These are phyloP conservation scores for Amblyopsis rosae DNA, from an alignment of 2,113 vertebrate genomes.

Conservation along the genomic window DNA sequence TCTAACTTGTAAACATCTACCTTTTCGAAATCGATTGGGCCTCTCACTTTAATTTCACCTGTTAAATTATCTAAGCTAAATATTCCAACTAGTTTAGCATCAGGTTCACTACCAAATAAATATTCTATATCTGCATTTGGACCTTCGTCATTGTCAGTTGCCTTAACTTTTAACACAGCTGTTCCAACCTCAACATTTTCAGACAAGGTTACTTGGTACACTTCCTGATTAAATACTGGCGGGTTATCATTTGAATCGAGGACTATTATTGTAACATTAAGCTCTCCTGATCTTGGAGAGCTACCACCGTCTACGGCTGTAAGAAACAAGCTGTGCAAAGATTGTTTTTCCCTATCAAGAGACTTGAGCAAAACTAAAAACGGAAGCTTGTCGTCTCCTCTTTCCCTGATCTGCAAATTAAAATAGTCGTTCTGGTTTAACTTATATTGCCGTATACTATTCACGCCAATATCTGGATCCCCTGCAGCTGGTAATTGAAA, in stretches of 20 bases:
- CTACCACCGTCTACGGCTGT: constrained; percentile 68
- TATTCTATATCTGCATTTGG: constrained; percentile 64
- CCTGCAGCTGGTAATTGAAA: constrained; percentile 58
- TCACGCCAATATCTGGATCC: constrained; percentile 55
- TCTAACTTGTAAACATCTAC: constrained; percentile 52
- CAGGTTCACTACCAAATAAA: constrained; percentile 47
- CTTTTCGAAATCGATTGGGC: constrained; percentile 62
- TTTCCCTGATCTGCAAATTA: constrained; percentile 56
- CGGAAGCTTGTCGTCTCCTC: constrained; percentile 58
- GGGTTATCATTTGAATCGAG: constrained; percentile 73
- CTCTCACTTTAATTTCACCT: constrained; percentile 64
- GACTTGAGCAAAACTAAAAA: constrained; percentile 64
- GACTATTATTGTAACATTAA: constrained; percentile 57
- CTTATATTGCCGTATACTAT: constrained; percentile 61
- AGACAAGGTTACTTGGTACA: constrained; percentile 45
- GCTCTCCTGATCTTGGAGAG: constrained; percentile 51
- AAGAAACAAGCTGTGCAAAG: constrained; percentile 44
- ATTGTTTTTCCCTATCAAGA: constrained; percentile 64
- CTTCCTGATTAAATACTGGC: constrained; percentile 62
- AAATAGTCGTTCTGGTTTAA: constrained; percentile 68
- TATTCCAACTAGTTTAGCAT: constrained; percentile 2
- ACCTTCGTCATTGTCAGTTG: constrained; percentile 65
- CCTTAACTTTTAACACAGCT: constrained; percentile 48
- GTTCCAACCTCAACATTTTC: constrained; percentile 55
- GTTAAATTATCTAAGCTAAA: constrained; percentile 60